These are phyloP conservation scores for Caenorhabditis virilis DNA, from an alignment of 2,888 invertebrate species.

Conservation along the genomic window DNA sequence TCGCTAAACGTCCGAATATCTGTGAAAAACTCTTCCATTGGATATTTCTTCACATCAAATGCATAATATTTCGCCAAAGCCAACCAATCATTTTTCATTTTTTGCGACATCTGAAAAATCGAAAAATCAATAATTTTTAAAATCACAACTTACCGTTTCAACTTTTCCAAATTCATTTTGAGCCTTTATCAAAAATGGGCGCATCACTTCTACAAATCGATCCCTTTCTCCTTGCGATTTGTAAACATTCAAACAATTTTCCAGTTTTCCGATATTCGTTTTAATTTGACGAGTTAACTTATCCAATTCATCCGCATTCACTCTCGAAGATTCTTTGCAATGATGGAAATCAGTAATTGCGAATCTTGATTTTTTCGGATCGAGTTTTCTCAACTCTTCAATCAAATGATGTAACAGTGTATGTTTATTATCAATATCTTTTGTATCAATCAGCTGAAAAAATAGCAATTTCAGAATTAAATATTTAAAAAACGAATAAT, in stretches of 20 bases:
- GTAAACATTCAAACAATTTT: slow-evolving; percentile 86
- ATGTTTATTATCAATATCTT: slow-evolving; percentile 88
- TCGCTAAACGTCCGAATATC: slow-evolving; percentile 94
- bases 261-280: slow-evolving; percentile 72
- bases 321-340: slow-evolving; percentile 81
- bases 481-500: slow-evolving; percentile 1
- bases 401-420: slow-evolving; percentile 80
- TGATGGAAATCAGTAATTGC: slow-evolving; percentile 79
- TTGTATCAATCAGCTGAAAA: slow-evolving; percentile 73
- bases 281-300: slow-evolving; percentile 68
- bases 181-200: slow-evolving; percentile 82
- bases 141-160: slow-evolving; percentile 72
- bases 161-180: slow-evolving; percentile 85
- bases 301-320: slow-evolving; percentile 71
- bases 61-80: slow-evolving; percentile 86
- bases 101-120: slow-evolving; percentile 79
- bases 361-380: slow-evolving; percentile 32
- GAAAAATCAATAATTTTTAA: not conserved
- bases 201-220: slow-evolving; percentile 83
- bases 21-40: slow-evolving; percentile 90
- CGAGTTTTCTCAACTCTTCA: slow-evolving; percentile 71
- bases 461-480: not conserved
- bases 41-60: slow-evolving; percentile 90
- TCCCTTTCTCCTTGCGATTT: slow-evolving; percentile 79
- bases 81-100: slow-evolving; percentile 85